Conservation (phyloP, 2,888 invertebrate species). For the Mylabris sibirica region DNA sequence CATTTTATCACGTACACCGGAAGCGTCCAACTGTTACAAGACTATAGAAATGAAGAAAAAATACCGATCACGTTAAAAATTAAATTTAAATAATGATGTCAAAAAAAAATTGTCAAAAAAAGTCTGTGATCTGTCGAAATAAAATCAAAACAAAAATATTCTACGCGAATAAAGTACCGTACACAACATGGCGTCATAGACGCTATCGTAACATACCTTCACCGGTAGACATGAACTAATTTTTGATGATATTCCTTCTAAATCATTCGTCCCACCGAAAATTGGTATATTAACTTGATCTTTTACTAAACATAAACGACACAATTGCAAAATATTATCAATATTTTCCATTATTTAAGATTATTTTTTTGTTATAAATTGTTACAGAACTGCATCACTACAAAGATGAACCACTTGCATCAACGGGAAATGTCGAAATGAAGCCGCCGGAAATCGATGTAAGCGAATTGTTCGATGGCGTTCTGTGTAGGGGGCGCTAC, state of each 20-base stretch:
- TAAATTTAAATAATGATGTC: constrained; percentile 25
- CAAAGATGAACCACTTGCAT: background rate
- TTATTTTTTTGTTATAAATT: background rate
- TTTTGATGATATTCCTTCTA: constrained; percentile 69
- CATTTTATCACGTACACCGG: constrained; percentile 7
- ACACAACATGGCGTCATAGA: constrained; percentile 45
- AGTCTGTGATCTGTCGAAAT: constrained; percentile 14
- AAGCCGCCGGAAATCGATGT: background rate
- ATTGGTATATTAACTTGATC: constrained; percentile 72
- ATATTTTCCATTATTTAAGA: constrained; percentile 55
- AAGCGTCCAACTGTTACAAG: background rate
- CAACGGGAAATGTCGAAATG: constrained; percentile 4
- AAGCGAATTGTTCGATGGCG: background rate
- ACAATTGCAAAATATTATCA: constrained; percentile 58
- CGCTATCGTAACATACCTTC: constrained; percentile 66
- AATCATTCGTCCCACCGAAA: constrained; percentile 70
- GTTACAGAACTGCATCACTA: background rate
- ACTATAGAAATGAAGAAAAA: background rate
- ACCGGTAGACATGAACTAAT: constrained; percentile 77
- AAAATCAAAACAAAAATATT: constrained; percentile 30
- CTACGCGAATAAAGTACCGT: constrained; percentile 38
- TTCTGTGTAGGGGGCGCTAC: background rate
- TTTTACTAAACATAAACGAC: constrained; percentile 61
- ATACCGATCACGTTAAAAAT: background rate
- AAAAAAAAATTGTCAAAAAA: constrained; percentile 38